phyloP scores from a whole-genome alignment of 92 coral and sea anemone genomes.

The Metridium senile region DNA sequence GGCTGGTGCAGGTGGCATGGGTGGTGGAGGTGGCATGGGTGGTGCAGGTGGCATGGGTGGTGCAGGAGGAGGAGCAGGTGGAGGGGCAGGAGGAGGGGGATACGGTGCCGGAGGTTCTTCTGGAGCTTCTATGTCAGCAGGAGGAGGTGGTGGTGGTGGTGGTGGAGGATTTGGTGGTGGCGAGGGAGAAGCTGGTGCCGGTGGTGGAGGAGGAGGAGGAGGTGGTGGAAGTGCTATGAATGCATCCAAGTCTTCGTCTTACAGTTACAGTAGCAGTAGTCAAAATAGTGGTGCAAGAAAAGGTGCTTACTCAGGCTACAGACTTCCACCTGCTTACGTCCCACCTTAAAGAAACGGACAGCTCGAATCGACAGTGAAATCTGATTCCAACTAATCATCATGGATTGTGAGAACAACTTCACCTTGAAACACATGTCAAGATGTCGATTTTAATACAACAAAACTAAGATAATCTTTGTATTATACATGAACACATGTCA shows the following conservation, averaged over 20 bases:
- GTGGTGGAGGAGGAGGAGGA: constrained; percentile 10
- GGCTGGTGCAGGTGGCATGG: constrained; percentile 13
- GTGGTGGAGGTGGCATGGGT: constrained; percentile 3
- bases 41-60: constrained; percentile 24
- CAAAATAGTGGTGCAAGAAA: constrained; percentile 66
- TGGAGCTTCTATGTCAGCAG: constrained; percentile 18
- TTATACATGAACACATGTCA: background rate
- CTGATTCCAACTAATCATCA: too few relatives aligned
- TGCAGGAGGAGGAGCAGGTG: constrained; percentile 29
- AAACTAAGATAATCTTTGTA: background rate
- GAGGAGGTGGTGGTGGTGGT: constrained; percentile 20
- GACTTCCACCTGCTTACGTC: constrained; percentile 98
- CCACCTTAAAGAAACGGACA: constrained; percentile 69
- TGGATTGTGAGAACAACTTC: background rate
- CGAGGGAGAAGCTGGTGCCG: constrained; percentile 35
- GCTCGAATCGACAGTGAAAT: background rate
- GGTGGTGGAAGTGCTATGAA: constrained; percentile 23
- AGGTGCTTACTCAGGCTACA: constrained; percentile 83
- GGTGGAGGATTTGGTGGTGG: constrained; percentile 41
- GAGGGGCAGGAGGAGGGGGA: constrained; percentile 47
- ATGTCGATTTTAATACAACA: background rate
- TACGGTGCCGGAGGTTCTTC: constrained; percentile 33
- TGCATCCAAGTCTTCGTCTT: constrained; percentile 42
- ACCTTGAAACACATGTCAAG: background rate
- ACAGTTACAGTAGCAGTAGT: constrained; percentile 67